These are phyloP conservation scores for Aphis craccivora DNA, from an alignment of 1,140 invertebrate species.

Conservation along the genomic window DNA sequence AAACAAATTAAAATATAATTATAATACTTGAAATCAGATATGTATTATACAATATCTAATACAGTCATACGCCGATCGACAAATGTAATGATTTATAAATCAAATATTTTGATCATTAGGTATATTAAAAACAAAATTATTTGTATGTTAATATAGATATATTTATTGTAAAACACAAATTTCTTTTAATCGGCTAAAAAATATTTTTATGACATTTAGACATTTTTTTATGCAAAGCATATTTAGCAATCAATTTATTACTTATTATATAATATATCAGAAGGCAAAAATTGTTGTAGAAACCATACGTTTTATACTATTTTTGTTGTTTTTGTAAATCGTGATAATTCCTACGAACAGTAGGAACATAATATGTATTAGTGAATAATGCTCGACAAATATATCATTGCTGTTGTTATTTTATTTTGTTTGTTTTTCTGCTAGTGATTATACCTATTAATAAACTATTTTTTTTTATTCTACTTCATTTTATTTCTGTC, in stretches of 20 bases:
- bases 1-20: neutral
- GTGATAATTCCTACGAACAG: neutral
- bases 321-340: neutral
- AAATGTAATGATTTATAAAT: neutral
- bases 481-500: neutral
- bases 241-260: neutral
- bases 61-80: neutral
- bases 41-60: too few relatives aligned
- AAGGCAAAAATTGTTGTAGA: neutral
- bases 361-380: neutral
- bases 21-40: neutral
- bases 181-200: neutral
- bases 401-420: constrained; percentile 8
- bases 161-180: neutral
- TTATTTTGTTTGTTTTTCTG: constrained; percentile 8
- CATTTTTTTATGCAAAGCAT: neutral
- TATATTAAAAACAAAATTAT: neutral
- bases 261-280: too few relatives aligned
- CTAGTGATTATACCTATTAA: constrained; percentile 7
- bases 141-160: neutral
- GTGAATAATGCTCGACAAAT: neutral
- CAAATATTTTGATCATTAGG: neutral
- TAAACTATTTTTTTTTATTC: neutral
- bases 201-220: too few relatives aligned
- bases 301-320: neutral